A percentile compares a stretch with the other conserved stretches of the same genome.
phyloP scores from a whole-genome alignment of 2,888 invertebrate genomes.

The Ariolimax columbianus region DNA sequence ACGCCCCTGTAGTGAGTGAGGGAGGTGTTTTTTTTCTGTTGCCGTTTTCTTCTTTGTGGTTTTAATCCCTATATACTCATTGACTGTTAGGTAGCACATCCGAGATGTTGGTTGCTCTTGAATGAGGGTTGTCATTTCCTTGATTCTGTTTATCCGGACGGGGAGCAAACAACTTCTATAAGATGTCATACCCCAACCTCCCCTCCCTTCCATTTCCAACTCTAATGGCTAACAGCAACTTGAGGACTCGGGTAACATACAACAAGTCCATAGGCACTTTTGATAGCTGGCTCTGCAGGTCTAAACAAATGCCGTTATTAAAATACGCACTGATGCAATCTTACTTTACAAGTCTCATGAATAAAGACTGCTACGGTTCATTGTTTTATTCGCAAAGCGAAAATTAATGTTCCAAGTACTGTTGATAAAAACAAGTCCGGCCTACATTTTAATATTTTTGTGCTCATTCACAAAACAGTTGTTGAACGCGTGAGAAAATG shows the following conservation, averaged over 20 bases:
- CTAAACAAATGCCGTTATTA: slow-evolving; percentile 30
- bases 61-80: slow-evolving; percentile 16
- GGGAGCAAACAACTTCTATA: not conserved
- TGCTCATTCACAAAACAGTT: not conserved
- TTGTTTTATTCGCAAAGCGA: slow-evolving; percentile 36
- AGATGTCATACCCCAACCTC: not conserved
- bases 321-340: slow-evolving; percentile 43
- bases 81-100: not conserved
- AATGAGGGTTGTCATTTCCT: not conserved
- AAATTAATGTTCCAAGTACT: slow-evolving; percentile 38
- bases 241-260: not conserved
- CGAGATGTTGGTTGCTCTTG: not conserved
- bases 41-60: not conserved
- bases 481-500: slow-evolving; percentile 35
- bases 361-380: slow-evolving; percentile 29
- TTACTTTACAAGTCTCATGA: slow-evolving; percentile 30
- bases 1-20: not conserved
- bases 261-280: slow-evolving; percentile 7
- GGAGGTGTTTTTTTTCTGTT: not conserved
- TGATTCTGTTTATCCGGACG: slow-evolving; percentile 6
- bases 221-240: not conserved
- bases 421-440: not conserved
- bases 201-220: not conserved
- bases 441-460: slow-evolving; percentile 16
- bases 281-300: not conserved